Conservation (phyloP, 2,888 invertebrate genomes). For the Magallana nippona region DNA sequence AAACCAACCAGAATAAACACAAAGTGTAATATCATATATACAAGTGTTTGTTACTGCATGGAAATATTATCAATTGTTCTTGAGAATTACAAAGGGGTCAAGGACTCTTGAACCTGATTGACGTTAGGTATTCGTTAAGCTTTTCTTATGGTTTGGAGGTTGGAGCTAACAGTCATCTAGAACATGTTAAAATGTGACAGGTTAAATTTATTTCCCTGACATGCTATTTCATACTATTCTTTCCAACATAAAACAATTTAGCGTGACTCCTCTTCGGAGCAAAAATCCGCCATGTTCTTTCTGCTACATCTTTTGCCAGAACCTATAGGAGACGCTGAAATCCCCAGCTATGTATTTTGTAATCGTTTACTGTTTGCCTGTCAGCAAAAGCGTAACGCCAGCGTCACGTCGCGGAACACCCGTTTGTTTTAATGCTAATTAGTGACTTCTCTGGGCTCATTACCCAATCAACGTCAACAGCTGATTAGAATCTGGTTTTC, state of each 20-base stretch:
- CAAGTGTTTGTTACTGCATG: neutral
- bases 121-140: neutral
- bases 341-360: neutral
- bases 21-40: too few species aligned
- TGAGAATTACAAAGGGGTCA: neutral
- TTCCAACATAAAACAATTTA: neutral
- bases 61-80: neutral
- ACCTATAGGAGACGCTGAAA: constrained; percentile 6
- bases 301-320: neutral
- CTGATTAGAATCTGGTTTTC: constrained; percentile 7
- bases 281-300: neutral
- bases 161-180: too few species aligned
- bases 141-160: too few species aligned
- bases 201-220: too few species aligned
- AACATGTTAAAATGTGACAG: too few species aligned
- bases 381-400: constrained; percentile 21
- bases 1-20: neutral
- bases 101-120: neutral
- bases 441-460: constrained; percentile 14
- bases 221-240: neutral
- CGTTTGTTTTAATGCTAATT: constrained; percentile 24
- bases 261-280: neutral
- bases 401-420: constrained; percentile 1
- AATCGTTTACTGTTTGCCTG: constrained; percentile 18
- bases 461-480: constrained; percentile 31